Evolutionary conservation across 2,888 invertebrate genomes (phyloP), one percentile per base, ranked within the genome.

Genomic region (Tetropium fuscum): DNA sequence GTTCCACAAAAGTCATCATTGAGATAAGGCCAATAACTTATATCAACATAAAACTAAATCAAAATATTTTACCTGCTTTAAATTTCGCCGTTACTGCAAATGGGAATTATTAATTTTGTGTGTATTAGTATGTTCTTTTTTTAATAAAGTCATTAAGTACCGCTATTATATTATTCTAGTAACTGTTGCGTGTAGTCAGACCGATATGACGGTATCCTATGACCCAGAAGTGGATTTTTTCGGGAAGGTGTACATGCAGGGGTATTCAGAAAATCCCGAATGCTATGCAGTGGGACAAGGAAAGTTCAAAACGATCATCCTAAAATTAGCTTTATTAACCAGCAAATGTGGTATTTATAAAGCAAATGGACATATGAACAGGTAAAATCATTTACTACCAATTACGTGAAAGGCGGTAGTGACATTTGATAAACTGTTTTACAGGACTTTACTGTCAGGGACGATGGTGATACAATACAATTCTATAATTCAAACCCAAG

Each of bases 381-480:
- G 86, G 87, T 86, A 73, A 27, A 43, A n/a, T n/a, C n/a, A n/a
- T n/a, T n/a, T n/a, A n/a, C n/a, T n/a, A n/a, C n/a, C n/a, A n/a
- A n/a, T n/a, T n/a, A n/a, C n/a, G n/a, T n/a, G n/a, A n/a, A n/a
- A n/a, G n/a, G n/a, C n/a, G n/a, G n/a, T n/a, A n/a, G n/a, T n/a
- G n/a, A n/a, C n/a, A n/a, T n/a, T n/a, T n/a, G n/a, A n/a, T n/a
- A n/a, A n/a, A n/a, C n/a, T n/a, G 15, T 30, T 16, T 74, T 74
- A 64, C 72, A 93, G 93, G 74, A 91, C 90, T 2, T 86, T 92
- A 74, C 87, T 91, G 36, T 90, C 90, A 74, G 89, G 89, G 16
- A 87, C 91, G 74, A 85, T 94, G 71, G 89, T 94, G 73, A 86
- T 95, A 48, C 94, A 94, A 79, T 91, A 91, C 80, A 94, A 94